Evolutionary conservation across 1,140 invertebrate genomes (phyloP), one percentile per base, ranked within the genome.

Genomic region (Lepidurus arcticus): DNA sequence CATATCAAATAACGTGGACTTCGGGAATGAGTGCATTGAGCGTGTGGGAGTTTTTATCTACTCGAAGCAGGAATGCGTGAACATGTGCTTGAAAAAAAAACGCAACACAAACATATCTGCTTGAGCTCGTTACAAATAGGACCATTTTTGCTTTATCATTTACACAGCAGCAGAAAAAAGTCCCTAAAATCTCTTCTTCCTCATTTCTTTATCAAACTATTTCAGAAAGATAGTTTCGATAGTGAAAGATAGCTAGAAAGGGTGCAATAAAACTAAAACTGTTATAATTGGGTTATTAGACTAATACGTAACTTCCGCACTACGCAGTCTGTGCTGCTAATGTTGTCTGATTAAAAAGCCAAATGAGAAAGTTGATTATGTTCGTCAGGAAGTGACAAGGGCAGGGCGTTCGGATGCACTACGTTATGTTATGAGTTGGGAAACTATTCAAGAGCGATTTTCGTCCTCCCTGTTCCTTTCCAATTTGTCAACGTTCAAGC

Each of bases 41-140:
- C 53, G 53, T 65, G 53, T 65, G 53, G 53, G 53, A 21, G 21
- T 65, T 65, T 65, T 65, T 65, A 65, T 65, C 53, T 65, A 7
- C 53, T 65, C n/a, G 53, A 13, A 21, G 16, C 53, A 65, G 53
- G 53, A 65, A 65, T 65, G 53, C 53, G 53, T 65, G 53, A 65
- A 65, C 53, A 16, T 65, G 13, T 13, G 16, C 13, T 21, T 65
- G 6, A 21, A 65, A 21, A 65, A 13, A 65, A 13, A 7, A 65
- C 8, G 13, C 16, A 16, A 13, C 53, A 9, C 8, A 65, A 65
- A 65, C 8, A 65, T n/a, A 65, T 65, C 53, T 65, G 53, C 53
- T 65, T 21, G 13, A 65, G 21, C 53, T 65, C 53, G 21, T 65
- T 65, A 16, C 13, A 65, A 21, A 65, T n/a, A 65, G 1, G 53